Evolutionary conservation across 2,888 invertebrate genomes (phyloP).

Genomic region (Drosophila mulleri): DNA sequence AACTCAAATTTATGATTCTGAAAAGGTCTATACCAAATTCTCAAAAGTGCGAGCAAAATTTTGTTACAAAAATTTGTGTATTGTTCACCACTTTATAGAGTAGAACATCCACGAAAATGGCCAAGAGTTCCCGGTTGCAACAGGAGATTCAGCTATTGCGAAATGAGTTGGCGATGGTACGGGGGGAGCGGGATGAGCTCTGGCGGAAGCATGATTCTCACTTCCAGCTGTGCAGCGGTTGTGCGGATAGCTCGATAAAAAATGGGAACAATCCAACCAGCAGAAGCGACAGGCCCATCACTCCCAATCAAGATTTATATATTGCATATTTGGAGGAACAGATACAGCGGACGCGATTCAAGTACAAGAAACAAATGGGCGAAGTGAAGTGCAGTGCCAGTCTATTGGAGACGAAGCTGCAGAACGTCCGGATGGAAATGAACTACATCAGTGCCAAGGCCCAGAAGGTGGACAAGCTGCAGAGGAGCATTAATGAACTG

Average conservation of each 20-base stretch:
- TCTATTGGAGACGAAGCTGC: slow-evolving; percentile 50
- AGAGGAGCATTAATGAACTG: slow-evolving; percentile 29
- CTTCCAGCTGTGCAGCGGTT: slow-evolving; percentile 26
- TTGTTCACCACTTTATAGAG: not conserved
- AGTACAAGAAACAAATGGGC: slow-evolving; percentile 53
- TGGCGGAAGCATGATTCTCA: slow-evolving; percentile 9
- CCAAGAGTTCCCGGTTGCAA: slow-evolving; percentile 39
- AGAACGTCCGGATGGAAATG: slow-evolving; percentile 51
- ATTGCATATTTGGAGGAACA: slow-evolving; percentile 62
- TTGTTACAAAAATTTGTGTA: not conserved
- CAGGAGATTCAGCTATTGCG: slow-evolving; percentile 38
- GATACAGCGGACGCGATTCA: slow-evolving; percentile 40
- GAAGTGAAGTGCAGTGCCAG: slow-evolving; percentile 52
- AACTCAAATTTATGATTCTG: slow-evolving; percentile 19
- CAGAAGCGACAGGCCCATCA: not conserved
- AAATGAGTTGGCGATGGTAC: slow-evolving; percentile 35
- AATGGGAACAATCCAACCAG: not conserved
- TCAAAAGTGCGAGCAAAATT: slow-evolving; percentile 40
- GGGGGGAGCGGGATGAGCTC: slow-evolving; percentile 35
- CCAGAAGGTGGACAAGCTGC: slow-evolving; percentile 42
- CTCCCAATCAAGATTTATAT: slow-evolving; percentile 44
- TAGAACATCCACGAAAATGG: slow-evolving; percentile 14
- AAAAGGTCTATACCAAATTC: slow-evolving; percentile 33
- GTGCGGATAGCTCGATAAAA: not conserved
- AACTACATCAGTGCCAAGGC: slow-evolving; percentile 41